A percentile compares a stretch with the other conserved stretches of the same genome.
Evolutionary conservation across 1,140 invertebrate species (phyloP).

Genomic region (Colletes latitarsis): DNA sequence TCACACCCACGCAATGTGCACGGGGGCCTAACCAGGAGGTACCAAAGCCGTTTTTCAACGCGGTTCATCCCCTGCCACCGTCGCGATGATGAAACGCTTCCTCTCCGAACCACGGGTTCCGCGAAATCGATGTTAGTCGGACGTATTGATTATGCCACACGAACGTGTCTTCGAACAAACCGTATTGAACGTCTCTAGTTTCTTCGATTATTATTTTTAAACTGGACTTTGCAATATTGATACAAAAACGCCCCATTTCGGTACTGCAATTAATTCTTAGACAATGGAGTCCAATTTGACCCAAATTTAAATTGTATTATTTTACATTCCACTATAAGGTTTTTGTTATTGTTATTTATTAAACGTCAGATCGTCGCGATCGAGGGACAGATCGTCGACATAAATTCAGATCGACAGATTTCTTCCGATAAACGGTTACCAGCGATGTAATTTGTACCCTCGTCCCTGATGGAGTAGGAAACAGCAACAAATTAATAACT

Average conservation of each 20-base stretch:
- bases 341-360: no score
- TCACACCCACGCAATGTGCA: constrained; percentile 51
- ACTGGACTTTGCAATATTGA: no score
- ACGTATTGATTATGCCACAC: background rate
- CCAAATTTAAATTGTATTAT: no score
- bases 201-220: no score
- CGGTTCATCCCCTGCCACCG: background rate
- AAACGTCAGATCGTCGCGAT: no score
- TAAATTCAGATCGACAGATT: constrained; percentile 43
- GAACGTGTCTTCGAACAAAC: no score
- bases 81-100: constrained; percentile 42
- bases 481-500: constrained; percentile 44
- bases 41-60: constrained; percentile 39
- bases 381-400: constrained; percentile 2
- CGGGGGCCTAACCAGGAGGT: constrained; percentile 6
- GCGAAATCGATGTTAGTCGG: background rate
- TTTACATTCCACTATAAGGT: no score
- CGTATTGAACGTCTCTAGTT: no score
- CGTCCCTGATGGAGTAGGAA: constrained; percentile 39
- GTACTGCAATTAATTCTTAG: no score
- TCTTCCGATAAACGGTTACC: constrained; percentile 37
- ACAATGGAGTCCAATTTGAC: no score
- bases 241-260: no score
- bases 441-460: constrained; percentile 26
- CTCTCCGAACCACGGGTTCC: background rate